Percentiles rank a stretch among this genome's conserved stretches.
These are phyloP conservation scores for Dendrolimus punctatus DNA, from an alignment of 1,140 invertebrate genomes.

Conservation along the genomic window DNA sequence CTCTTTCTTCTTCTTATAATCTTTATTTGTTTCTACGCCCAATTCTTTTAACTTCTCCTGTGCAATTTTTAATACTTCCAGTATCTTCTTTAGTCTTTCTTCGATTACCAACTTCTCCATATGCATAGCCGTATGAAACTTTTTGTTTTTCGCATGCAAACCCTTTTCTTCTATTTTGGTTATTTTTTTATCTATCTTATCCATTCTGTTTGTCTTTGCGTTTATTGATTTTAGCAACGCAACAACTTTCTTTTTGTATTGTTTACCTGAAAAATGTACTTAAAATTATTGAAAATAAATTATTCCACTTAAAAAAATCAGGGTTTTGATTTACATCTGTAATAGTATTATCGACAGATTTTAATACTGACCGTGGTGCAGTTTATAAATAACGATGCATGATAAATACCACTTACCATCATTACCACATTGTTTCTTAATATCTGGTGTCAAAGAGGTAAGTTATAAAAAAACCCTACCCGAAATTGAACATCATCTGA, in stretches of 20 bases:
- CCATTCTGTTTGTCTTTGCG: conserved; percentile 25
- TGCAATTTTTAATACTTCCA: conserved; percentile 26
- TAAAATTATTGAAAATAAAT: too few species aligned
- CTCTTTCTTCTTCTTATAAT: conserved; percentile 27
- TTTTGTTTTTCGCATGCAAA: conserved; percentile 37
- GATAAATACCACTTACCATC: too few species aligned
- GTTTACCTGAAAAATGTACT: conserved; percentile 17
- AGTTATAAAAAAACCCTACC: too few species aligned
- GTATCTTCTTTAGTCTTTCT: conserved; percentile 32
- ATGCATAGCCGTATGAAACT: conserved; percentile 47
- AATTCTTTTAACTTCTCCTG: conserved; percentile 48
- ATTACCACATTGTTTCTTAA: too few species aligned
- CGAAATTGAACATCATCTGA: too few species aligned
- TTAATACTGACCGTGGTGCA: too few species aligned
- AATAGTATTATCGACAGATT: too few species aligned
- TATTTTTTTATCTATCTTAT: conserved; percentile 39
- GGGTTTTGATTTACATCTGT: too few species aligned
- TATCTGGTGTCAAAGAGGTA: too few species aligned
- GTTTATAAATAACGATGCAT: too few species aligned
- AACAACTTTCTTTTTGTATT: conserved; percentile 37
- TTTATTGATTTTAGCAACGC: conserved; percentile 35
- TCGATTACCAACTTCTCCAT: conserved; percentile 36
- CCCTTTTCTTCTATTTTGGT: conserved; percentile 38
- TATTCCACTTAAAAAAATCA: too few species aligned
- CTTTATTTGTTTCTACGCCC: conserved; percentile 27